Evolutionary conservation across 2,113 vertebrate genomes (phyloP), one percentile per base, ranked within the genome.

Genomic region (Haemorhous mexicanus): DNA sequence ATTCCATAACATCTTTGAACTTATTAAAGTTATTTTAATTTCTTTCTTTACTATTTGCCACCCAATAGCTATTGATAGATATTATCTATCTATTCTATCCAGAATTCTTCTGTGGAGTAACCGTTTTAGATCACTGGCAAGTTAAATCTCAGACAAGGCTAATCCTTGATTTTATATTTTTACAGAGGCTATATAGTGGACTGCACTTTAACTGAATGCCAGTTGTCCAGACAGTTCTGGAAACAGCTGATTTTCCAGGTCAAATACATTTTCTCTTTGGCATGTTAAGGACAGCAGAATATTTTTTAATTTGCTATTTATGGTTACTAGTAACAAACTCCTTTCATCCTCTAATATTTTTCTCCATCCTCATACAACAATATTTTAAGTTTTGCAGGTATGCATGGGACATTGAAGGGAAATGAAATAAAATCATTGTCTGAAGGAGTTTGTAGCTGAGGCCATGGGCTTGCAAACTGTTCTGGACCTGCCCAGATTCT

Each of bases 211-310:
- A 70, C 50, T 72, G 59, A 47, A 74, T 85, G 56, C 43, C 67
- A 81, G 16, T 88, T 86, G 10, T 81, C 44, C 55, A 81, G 64
- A 86, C 72, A 90, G 84, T 90, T 76, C 64, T 62, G 82, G 67
- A 16, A 84, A 94, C 89, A 93, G 75, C 55, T 93, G 78, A 94
- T 91, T 95, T 96, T 84, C 78, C 30, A 81, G n/a, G 23, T 28
- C 88, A 93, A 91, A 90, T 63, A 53, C 10, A 37, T 94, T 90
- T 96, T 93, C 43, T 39, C 9, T 43, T 46, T 28, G 32, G 24
- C 18, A 52, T 28, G 10, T 50, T 74, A 85, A 91, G 7, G 28
- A 19, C 32, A 81, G 70, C 2, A 11, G 49, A 90, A 58, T 89
- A 82, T 73, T 70, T 85, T 92, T 58, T 23, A 70, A 59, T 84